phyloP scores from a whole-genome alignment of 2,113 vertebrate genomes.

The Tretioscincus oriximinensis region DNA sequence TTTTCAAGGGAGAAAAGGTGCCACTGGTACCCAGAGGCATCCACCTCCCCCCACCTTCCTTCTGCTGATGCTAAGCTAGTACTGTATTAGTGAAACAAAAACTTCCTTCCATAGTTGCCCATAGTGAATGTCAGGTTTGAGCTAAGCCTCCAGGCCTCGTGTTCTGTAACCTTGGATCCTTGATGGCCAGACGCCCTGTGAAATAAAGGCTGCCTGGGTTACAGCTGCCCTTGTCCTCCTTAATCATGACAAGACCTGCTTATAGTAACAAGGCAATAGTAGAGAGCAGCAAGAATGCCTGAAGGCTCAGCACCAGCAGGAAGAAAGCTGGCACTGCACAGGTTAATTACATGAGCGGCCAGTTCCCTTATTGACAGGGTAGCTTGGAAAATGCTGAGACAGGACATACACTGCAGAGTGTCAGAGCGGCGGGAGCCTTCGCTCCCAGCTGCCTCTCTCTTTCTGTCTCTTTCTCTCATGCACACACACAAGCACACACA shows the following conservation, averaged over 20 bases:
- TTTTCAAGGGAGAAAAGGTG: too few species aligned
- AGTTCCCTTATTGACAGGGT: constrained; percentile 47
- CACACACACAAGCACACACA: neutral
- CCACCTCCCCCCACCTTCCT: too few species aligned
- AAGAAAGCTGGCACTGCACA: constrained; percentile 41
- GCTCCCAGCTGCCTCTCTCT: constrained; percentile 20
- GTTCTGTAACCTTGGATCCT: neutral
- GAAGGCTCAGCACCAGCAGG: accelerated
- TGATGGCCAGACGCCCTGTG: neutral
- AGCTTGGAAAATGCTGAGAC: constrained; percentile 51
- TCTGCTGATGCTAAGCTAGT: neutral
- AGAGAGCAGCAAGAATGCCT: neutral
- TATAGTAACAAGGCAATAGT: neutral
- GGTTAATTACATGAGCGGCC: constrained; percentile 30
- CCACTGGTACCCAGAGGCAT: too few species aligned
- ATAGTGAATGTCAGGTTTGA: neutral
- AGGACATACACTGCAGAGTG: constrained; percentile 28
- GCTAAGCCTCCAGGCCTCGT: neutral
- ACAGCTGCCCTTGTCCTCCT: neutral
- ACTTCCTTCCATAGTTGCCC: neutral
- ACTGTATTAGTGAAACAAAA: neutral
- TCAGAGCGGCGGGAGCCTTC: constrained; percentile 14
- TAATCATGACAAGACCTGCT: neutral
- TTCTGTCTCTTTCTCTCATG: neutral
- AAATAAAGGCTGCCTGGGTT: neutral